Evolutionary conservation across 1,140 invertebrate genomes (phyloP), one percentile per base, ranked within the genome.

Genomic region (Trigoniulus corallinus): DNA sequence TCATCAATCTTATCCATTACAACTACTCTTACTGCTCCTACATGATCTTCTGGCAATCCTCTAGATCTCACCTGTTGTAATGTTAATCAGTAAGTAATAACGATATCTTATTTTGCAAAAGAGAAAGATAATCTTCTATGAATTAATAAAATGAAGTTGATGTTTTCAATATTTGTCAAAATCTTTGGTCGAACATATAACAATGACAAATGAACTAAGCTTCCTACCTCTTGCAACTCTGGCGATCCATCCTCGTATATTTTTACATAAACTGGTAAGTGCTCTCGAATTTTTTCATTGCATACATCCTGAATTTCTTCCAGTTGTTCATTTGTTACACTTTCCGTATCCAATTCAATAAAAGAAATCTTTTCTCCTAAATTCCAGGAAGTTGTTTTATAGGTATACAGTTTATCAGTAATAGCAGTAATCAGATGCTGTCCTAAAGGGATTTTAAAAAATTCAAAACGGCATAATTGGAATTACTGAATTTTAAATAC

Each of bases 401-500:
- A 74, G 23, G 73, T 72, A 67, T 75, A 79, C 57, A 79, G 71
- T n/a, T 69, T 69, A 57, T 83, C 79, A 47, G 82, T 73, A 42
- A 87, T 64, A 21, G 84, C 82, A n/a, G 83, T 81, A 10, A 89
- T 74, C 7, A 88, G 69, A 67, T 88, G 85, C 59, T 89, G 86
- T 0, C 80, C 83, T 78, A 62, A 57, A 20, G 7, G n/a, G n/a
- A n/a, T n/a, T n/a, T n/a, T n/a, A n/a, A n/a, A n/a, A n/a, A n/a
- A 42, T 13, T 47, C 22, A n/a, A 22, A 22, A 47, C 12, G 12
- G 12, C 25, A 44, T 10, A 13, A 12, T 10, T 13, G 10, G 10
- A 44, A 44, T 10, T 21, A 44, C 25, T 23, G 15, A 26, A 27
- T 24, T 4, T 22, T n/a, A 47, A 47, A 47, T 23, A 47, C 29